Evolutionary conservation across 2,888 invertebrate genomes (phyloP).

Genomic region (Cistogaster globosa): DNA sequence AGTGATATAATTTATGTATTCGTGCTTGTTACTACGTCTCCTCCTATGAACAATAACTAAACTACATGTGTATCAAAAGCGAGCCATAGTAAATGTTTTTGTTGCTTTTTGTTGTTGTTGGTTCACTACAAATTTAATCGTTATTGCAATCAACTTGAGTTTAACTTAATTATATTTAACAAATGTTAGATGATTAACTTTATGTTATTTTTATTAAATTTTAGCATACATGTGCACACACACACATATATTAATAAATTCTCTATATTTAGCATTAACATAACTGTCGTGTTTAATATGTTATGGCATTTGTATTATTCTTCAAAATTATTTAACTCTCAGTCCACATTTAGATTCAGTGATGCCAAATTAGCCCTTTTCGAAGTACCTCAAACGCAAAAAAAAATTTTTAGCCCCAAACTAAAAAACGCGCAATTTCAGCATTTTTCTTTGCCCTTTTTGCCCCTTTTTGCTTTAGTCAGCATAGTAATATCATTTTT

Average conservation of each 20-base stretch:
- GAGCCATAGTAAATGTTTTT: constrained; percentile 27
- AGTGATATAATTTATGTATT: background rate
- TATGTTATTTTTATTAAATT: constrained; percentile 32
- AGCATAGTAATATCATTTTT: no score
- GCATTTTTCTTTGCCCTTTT: no score
- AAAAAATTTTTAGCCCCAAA: no score
- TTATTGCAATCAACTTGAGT: constrained; percentile 52
- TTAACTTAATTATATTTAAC: constrained; percentile 65
- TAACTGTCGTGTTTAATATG: constrained; percentile 11
- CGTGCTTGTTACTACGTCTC: no score
- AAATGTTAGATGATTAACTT: constrained; percentile 52
- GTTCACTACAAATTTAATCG: constrained; percentile 56
- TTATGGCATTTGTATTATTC: background rate
- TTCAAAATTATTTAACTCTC: background rate
- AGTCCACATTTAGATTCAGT: no score
- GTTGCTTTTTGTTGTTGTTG: no score
- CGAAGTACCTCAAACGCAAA: no score
- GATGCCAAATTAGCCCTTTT: no score
- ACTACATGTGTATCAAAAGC: background rate
- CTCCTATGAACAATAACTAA: background rate
- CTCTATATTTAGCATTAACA: background rate
- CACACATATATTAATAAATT: background rate
- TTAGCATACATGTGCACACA: background rate
- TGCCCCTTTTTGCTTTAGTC: no score
- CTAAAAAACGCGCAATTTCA: no score